Conservation (phyloP, 2,888 invertebrate genomes). For the Leptogaster cylindrica region DNA sequence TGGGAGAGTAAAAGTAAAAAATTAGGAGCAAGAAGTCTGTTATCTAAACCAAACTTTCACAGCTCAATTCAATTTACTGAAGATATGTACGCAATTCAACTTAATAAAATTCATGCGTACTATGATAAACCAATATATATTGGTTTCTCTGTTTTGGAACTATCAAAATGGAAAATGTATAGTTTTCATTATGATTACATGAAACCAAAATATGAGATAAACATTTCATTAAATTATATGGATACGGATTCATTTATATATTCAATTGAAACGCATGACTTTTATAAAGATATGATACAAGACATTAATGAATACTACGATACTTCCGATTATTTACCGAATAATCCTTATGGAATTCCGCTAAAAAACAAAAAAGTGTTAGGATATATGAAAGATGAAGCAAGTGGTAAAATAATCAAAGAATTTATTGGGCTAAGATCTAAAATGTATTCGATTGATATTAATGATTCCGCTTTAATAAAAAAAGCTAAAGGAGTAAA, state of each 20-base stretch:
- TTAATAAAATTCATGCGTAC: conserved; percentile 33
- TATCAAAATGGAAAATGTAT: conserved; percentile 46
- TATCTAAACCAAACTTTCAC: conserved; percentile 43
- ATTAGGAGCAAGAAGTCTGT: conserved; percentile 22
- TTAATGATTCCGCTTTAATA: conserved; percentile 3
- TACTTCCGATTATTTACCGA: conserved; percentile 51
- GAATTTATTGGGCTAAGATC: conserved; percentile 44
- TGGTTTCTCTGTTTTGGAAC: conserved; percentile 23
- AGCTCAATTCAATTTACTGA: conserved; percentile 37
- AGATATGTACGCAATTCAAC: background rate
- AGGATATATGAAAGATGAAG: conserved; percentile 47
- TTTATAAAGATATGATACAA: conserved; percentile 43
- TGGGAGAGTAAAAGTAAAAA: conserved; percentile 47
- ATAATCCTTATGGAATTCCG: too few species aligned
- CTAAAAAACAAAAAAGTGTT: conserved; percentile 48
- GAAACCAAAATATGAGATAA: conserved; percentile 8
- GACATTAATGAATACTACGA: conserved; percentile 51
- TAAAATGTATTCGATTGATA: conserved; percentile 40
- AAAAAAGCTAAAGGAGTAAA: conserved; percentile 41
- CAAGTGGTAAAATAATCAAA: conserved; percentile 31
- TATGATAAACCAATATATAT: conserved; percentile 47
- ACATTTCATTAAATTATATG: conserved; percentile 17
- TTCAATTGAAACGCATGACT: conserved; percentile 41
- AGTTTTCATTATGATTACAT: conserved; percentile 47
- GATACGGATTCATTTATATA: conserved; percentile 44